These are phyloP conservation scores for Hirtodrosophila duncani DNA, from an alignment of 2,888 invertebrate species.

Conservation along the genomic window DNA sequence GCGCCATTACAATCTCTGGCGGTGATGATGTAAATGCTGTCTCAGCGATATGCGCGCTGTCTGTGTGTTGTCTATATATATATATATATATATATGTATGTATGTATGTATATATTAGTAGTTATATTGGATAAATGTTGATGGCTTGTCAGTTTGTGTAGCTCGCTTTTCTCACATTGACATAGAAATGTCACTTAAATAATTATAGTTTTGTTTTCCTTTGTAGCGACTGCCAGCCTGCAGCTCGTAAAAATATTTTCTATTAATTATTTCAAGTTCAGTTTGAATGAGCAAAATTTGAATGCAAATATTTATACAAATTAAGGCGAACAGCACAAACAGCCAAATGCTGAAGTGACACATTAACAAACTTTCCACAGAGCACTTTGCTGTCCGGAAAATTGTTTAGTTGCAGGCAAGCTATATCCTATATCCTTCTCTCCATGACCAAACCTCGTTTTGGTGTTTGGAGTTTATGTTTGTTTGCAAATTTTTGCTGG, in stretches of 20 bases:
- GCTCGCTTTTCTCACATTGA: slow-evolving; percentile 47
- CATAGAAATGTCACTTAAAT: slow-evolving; percentile 62
- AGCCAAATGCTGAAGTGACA: not conserved
- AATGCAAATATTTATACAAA: slow-evolving; percentile 59
- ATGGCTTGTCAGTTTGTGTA: slow-evolving; percentile 3
- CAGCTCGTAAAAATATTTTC: slow-evolving; percentile 40
- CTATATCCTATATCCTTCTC: too few relatives aligned
- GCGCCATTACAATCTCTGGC: slow-evolving; percentile 26
- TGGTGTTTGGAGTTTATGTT: slow-evolving; percentile 16
- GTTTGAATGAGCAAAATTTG: slow-evolving; percentile 5
- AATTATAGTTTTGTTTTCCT: slow-evolving; percentile 10
- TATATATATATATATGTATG: not conserved
- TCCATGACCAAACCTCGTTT: too few relatives aligned
- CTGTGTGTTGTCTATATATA: slow-evolving; percentile 7
- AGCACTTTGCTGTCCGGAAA: slow-evolving; percentile 42
- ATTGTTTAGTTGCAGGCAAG: slow-evolving; percentile 21
- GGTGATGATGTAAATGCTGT: slow-evolving; percentile 39
- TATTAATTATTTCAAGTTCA: slow-evolving; percentile 50
- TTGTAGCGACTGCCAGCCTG: not conserved
- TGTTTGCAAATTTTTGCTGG: slow-evolving; percentile 33
- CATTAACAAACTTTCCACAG: slow-evolving; percentile 36
- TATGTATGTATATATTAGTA: slow-evolving; percentile 8
- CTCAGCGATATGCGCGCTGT: slow-evolving; percentile 32
- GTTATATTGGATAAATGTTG: slow-evolving; percentile 4
- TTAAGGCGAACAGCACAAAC: slow-evolving; percentile 54